Percentiles rank a stretch among this genome's conserved stretches.
Evolutionary conservation across 2,113 vertebrate species (phyloP).

Genomic region (Hirundichthys speculiger): DNA sequence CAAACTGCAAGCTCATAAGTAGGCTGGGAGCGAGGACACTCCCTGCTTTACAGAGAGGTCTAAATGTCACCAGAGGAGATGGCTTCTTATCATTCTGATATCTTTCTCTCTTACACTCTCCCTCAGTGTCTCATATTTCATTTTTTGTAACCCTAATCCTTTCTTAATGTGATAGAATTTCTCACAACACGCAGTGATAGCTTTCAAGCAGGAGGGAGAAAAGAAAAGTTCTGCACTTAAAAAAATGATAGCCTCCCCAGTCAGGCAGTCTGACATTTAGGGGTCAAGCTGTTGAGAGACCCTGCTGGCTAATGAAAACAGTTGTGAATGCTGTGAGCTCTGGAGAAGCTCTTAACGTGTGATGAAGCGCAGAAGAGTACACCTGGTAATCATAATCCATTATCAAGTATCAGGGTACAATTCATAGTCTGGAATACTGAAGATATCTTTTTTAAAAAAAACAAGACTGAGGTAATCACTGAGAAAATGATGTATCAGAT

Average conservation of each 20-base stretch:
- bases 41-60: conserved; percentile 62
- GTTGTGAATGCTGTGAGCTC: background rate
- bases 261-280: conserved; percentile 5
- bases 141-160: too few species aligned
- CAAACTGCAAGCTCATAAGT: conserved; percentile 7
- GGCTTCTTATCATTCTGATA: conserved; percentile 34
- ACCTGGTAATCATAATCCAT: background rate
- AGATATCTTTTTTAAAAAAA: too few species aligned
- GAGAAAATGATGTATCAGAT: too few species aligned
- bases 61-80: conserved; percentile 31
- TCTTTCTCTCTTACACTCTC: too few species aligned
- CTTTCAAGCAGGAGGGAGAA: conserved; percentile 3
- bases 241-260: background rate
- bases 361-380: background rate
- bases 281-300: background rate
- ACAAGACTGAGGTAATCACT: background rate
- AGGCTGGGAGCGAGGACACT: conserved; percentile 43
- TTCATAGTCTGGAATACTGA: background rate
- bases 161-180: too few species aligned
- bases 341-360: background rate
- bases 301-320: background rate
- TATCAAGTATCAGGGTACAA: background rate
- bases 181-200: background rate
- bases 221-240: conserved; percentile 1
- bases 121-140: conserved; percentile 9